A percentile compares a stretch with the other conserved stretches of the same genome.
Evolutionary conservation across 1,140 invertebrate genomes (phyloP).

Genomic region (Bicyclus anynana): DNA sequence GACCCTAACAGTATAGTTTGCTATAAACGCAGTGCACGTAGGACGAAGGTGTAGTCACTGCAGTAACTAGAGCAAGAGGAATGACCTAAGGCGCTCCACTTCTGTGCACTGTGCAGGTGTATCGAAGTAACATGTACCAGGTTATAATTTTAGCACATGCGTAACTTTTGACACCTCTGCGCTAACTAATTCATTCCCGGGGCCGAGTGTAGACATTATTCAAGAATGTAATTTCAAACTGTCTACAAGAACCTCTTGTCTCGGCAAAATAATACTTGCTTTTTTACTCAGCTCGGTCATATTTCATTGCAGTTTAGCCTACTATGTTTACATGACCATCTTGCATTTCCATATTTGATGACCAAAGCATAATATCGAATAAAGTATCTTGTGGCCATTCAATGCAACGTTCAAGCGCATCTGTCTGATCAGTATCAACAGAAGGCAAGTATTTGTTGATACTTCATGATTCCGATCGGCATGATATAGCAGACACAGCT

Average conservation of each 20-base stretch:
- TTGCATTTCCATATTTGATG: too few species aligned
- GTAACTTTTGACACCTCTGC: constrained; percentile 8
- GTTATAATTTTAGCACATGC: constrained; percentile 13
- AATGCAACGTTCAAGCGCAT: too few species aligned
- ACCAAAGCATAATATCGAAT: too few species aligned
- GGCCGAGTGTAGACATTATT: background rate
- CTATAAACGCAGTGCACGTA: background rate
- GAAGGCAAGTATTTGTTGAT: too few species aligned
- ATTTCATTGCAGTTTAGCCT: constrained; percentile 2
- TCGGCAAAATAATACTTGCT: background rate
- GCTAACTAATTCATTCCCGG: constrained; percentile 6
- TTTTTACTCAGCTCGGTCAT: background rate
- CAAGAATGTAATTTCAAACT: constrained; percentile 1
- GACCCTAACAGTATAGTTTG: background rate
- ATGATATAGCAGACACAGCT: too few species aligned
- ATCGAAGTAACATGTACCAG: constrained; percentile 4
- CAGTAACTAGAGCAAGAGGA: constrained; percentile 9
- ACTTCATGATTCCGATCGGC: too few species aligned
- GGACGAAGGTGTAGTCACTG: constrained; percentile 6
- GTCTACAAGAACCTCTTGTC: background rate
- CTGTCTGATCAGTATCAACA: too few species aligned
- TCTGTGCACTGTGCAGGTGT: constrained; percentile 15
- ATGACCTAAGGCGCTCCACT: constrained; percentile 21
- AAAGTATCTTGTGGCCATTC: too few species aligned
- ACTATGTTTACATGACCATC: background rate